A percentile compares a stretch with the other conserved stretches of the same genome.
Conservation (phyloP, 1,140 invertebrate genomes). For the Mya arenaria region DNA sequence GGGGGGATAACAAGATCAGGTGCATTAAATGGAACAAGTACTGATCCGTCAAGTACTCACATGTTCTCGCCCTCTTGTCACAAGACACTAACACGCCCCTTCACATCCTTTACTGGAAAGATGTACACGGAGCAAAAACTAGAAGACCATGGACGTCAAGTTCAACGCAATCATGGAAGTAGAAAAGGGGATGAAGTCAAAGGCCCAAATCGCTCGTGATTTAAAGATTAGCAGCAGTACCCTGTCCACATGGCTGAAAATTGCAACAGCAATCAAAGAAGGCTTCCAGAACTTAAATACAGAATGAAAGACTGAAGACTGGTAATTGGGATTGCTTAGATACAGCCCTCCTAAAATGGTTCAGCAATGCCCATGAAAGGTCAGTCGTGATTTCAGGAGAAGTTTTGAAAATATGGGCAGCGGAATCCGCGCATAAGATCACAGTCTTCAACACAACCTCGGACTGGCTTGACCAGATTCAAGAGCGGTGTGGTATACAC, state of each 20-base stretch:
- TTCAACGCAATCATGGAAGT: slow-evolving; percentile 47
- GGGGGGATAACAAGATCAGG: too few relatives aligned
- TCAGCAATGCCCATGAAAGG: background rate
- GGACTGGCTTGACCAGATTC: slow-evolving; percentile 8
- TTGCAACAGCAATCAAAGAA: slow-evolving; percentile 3
- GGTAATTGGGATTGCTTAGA: background rate
- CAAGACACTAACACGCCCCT: too few relatives aligned
- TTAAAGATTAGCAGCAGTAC: slow-evolving; percentile 14
- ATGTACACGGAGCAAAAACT: background rate
- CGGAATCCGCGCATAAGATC: background rate
- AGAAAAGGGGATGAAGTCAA: slow-evolving; percentile 36
- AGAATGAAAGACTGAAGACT: background rate
- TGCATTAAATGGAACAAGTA: too few relatives aligned
- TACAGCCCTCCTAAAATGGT: too few relatives aligned
- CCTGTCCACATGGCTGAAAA: slow-evolving; percentile 47
- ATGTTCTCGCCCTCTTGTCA: too few relatives aligned
- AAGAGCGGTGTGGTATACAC: slow-evolving; percentile 13
- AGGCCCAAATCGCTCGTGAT: slow-evolving; percentile 31
- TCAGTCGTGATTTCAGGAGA: slow-evolving; percentile 9
- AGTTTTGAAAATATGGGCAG: background rate
- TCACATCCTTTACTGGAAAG: too few relatives aligned
- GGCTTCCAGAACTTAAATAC: background rate
- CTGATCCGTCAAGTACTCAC: too few relatives aligned
- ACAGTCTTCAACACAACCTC: background rate
- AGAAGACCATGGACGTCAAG: background rate